Evolutionary conservation across 1,140 invertebrate species (phyloP).

Genomic region (Penaeus indicus): DNA sequence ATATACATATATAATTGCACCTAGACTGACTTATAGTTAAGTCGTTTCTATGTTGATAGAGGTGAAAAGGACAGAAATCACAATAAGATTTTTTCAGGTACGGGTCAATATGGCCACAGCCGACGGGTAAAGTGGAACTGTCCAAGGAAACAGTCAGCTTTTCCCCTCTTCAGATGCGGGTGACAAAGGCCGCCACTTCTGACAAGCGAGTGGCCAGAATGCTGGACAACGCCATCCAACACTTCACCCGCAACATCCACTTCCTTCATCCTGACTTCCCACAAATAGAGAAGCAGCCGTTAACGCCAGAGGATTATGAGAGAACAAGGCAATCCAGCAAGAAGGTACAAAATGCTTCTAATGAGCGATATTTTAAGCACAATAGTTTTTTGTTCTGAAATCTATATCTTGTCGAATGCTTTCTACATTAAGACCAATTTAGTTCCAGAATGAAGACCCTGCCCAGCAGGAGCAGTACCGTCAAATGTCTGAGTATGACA

Average conservation of each 20-base stretch:
- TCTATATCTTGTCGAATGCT: no score
- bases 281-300: neutral
- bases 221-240: constrained; percentile 31
- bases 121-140: constrained; percentile 23
- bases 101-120: constrained; percentile 26
- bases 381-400: no score
- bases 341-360: neutral
- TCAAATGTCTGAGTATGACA: no score
- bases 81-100: neutral
- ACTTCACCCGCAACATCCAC: constrained; percentile 36
- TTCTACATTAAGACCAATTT: no score
- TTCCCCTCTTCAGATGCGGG: constrained; percentile 28
- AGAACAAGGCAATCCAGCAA: no score
- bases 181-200: constrained; percentile 41
- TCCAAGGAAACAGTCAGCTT: constrained; percentile 25
- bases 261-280: constrained; percentile 45
- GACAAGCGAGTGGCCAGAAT: constrained; percentile 21
- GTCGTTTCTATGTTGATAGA: no score
- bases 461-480: no score
- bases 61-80: neutral
- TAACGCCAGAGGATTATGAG: neutral
- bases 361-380: no score
- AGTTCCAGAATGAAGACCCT: no score
- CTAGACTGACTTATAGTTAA: neutral
- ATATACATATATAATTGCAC: no score